Base-by-base conservation (phyloP, 2,888 invertebrate species). In the Meta bourneti region DNA sequence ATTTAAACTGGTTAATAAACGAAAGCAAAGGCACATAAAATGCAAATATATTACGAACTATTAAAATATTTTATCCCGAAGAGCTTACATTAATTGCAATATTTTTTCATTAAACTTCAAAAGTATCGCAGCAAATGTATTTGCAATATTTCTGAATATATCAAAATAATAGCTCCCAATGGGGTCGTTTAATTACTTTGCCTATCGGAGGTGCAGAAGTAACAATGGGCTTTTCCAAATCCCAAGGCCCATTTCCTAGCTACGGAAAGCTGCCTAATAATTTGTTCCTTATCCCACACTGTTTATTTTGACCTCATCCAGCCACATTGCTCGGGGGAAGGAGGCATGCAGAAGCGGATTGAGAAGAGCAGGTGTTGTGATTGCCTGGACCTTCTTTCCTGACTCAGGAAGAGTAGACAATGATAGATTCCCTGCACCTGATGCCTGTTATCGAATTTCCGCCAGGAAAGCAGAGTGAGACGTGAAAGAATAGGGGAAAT, bases 391-490 rank as follows among this genome's bases (percentile, higher is more conserved):
- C 19, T 74, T 34, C 48, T 51, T 52, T 13, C 19, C 51, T 34
- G 54, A n/a, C 80, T 80, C 9, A 48, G 48, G n/a, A 34, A 48
- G 54, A 11, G 51, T 71, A n/a, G 52, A 54, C 52, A 20, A 80
- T 54, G 79, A 87, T 80, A 80, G 48, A 87, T 87, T 71, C 20
- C 48, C 6, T 1, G 69, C 89, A 83, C 82, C 84, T 80, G 90
- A 85, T 83, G 69, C 86, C 86, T 70, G 49, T 86, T 86, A 71
- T 78, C 70, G 86, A 70, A 86, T 84, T 84, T 69, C 84, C 79
- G 34, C 34, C 34, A 34, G 34, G 34, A 34, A 34, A 34, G 34
- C 34, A 34, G 34, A 34, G 34, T 34, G 34, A 34, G 34, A 34
- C 34, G 34, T 34, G 34, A 34, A 34, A 34, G 34, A 34, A 34